Base-by-base conservation (phyloP, 92 coral and sea anemone species). In the Bergia puertoricense region DNA sequence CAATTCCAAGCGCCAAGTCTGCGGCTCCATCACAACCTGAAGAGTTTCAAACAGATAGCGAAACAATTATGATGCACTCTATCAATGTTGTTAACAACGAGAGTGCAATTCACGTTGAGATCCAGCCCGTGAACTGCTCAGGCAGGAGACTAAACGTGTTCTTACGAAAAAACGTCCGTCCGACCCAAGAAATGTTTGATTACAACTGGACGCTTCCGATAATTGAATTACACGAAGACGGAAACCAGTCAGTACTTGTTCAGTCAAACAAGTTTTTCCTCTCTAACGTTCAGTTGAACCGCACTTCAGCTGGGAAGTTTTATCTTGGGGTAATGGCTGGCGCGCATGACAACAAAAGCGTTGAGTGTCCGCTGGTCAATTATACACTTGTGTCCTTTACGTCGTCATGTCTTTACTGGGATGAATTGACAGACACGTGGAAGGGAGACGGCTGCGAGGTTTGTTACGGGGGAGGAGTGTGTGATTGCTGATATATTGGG, bases 391-490 rank as follows among this genome's bases (percentile, higher is more conserved):
- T 57, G 0, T 68, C 98, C 6, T 95, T 74, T 68, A 50, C 92
- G 51, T 85, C 93, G 6, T 81, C 93, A 3, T 95, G 98, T 82
- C 83, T 77, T 4, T 95, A 91, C 86, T 93, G 98, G 98, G 85
- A 95, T 82, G 89, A 67, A 5, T 6, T 11, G 16, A 81, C 74
- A 23, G 91, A 95, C 67, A 67, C 15, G 37, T 95, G 95, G 95
- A 83, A 50, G 74, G 93, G 92, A 77, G 86, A 90, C 38, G 95
- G 95, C 41, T 95, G 95, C 82, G 96, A 95, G 92, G 98, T 95
- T 62, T 72, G 93, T 76, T 8, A n/a, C n/a, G 51, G 57, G 6
- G 57, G 50, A 62, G 6, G n/a, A 38, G 50, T 8, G 73, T 8
- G 59, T 10, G 0, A 54, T 2, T 54, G 59, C 59, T 54, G 59